Conservation (phyloP, 2,797 vertebrate species). For the Danio choprae region DNA sequence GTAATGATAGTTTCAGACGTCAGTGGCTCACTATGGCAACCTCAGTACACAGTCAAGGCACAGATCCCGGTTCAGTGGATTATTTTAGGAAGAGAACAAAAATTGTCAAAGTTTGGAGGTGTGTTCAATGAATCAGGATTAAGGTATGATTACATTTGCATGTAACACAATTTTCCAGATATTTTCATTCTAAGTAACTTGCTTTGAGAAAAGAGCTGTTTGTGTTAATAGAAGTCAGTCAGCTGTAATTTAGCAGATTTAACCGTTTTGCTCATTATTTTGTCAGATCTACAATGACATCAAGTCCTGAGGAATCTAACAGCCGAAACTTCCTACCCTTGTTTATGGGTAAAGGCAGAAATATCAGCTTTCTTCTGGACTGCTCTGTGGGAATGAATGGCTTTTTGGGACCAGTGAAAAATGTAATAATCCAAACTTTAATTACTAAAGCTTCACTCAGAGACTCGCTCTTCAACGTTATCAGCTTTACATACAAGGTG, state of each 20-base stretch:
- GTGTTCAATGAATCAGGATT: not conserved
- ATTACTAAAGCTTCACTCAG: constrained; percentile 70
- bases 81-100: constrained; percentile 28
- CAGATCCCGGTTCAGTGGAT: constrained; percentile 49
- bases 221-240: not conserved
- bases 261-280: constrained; percentile 50
- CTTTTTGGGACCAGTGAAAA: constrained; percentile 69
- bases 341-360: constrained; percentile 68
- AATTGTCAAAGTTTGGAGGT: constrained; percentile 7
- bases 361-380: constrained; percentile 71
- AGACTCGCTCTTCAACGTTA: constrained; percentile 76
- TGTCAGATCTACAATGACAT: constrained; percentile 47
- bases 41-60: constrained; percentile 63
- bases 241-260: not conserved
- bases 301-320: constrained; percentile 30
- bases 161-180: not conserved
- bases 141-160: not conserved
- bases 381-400: constrained; percentile 68
- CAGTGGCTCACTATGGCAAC: constrained; percentile 70
- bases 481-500: constrained; percentile 74
- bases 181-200: not conserved
- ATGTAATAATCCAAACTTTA: constrained; percentile 72
- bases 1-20: constrained; percentile 23
- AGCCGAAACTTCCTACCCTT: constrained; percentile 56
- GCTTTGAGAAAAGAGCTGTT: not conserved